phyloP scores from a whole-genome alignment of 37 sponge, comb jelly and placozoan species.

The Halisarca cf. caerulea region DNA sequence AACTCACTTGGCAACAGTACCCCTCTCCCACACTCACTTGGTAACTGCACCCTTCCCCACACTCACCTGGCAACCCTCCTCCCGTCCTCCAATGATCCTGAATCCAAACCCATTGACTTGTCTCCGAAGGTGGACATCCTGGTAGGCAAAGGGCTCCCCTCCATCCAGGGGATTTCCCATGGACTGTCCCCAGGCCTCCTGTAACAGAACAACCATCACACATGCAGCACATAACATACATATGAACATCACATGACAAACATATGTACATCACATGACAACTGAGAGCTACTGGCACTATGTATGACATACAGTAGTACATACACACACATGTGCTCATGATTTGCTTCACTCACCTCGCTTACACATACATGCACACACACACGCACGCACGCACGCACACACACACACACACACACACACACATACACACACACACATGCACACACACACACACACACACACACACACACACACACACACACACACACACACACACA shows the following conservation, averaged over 20 bases:
- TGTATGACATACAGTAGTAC: background rate
- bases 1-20: too few relatives aligned
- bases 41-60: too few relatives aligned
- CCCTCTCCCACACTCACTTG: too few relatives aligned
- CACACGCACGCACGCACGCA: too few relatives aligned
- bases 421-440: too few relatives aligned
- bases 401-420: too few relatives aligned
- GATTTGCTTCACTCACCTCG: too few relatives aligned
- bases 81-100: conserved; percentile 78
- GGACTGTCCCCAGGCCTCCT: background rate
- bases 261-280: background rate
- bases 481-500: too few relatives aligned
- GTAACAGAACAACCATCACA: background rate
- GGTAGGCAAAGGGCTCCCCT: conserved; percentile 54
- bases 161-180: background rate
- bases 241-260: background rate
- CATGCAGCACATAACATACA: background rate
- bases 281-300: background rate
- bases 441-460: too few relatives aligned
- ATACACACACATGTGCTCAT: too few relatives aligned
- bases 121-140: conserved; percentile 55
- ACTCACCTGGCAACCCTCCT: conserved; percentile 80
- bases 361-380: too few relatives aligned
- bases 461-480: too few relatives aligned
- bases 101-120: conserved; percentile 85